These are phyloP conservation scores for Neoarius graeffei DNA, from an alignment of 2,113 vertebrate genomes.

Conservation along the genomic window DNA sequence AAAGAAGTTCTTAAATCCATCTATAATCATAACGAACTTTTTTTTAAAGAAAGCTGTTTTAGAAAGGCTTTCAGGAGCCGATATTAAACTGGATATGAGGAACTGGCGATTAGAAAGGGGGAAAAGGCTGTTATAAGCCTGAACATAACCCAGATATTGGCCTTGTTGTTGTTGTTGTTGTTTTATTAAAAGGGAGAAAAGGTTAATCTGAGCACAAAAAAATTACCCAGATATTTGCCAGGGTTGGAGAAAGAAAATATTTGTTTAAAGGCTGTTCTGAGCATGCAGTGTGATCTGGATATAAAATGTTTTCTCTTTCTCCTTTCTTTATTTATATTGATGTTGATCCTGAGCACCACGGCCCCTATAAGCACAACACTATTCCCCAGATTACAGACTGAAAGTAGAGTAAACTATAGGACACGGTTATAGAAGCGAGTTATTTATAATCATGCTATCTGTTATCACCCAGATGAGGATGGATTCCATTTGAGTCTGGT, in stretches of 20 bases:
- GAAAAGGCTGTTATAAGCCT: not conserved
- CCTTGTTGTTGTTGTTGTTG: too few species aligned
- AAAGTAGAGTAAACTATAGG: too few species aligned
- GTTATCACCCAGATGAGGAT: too few species aligned
- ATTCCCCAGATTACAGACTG: not conserved
- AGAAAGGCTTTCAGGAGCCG: not conserved
- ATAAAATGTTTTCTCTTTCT: not conserved
- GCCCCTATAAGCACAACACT: not conserved
- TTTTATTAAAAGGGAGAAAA: too few species aligned
- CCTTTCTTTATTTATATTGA: not conserved
- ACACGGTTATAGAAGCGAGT: too few species aligned
- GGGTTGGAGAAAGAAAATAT: not conserved
- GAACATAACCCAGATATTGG: not conserved
- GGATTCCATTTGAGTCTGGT: too few species aligned
- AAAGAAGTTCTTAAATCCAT: too few species aligned
- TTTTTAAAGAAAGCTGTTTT: too few species aligned
- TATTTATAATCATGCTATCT: too few species aligned
- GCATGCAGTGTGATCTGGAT: not conserved
- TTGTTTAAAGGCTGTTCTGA: not conserved
- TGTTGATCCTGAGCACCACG: not conserved
- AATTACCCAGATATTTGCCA: not conserved
- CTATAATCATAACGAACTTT: too few species aligned
- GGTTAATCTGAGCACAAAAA: too few species aligned
- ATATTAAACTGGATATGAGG: not conserved
- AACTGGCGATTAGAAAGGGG: too few species aligned